Evolutionary conservation across 2,113 vertebrate species (phyloP).

Genomic region (Pygoscelis adeliae): DNA sequence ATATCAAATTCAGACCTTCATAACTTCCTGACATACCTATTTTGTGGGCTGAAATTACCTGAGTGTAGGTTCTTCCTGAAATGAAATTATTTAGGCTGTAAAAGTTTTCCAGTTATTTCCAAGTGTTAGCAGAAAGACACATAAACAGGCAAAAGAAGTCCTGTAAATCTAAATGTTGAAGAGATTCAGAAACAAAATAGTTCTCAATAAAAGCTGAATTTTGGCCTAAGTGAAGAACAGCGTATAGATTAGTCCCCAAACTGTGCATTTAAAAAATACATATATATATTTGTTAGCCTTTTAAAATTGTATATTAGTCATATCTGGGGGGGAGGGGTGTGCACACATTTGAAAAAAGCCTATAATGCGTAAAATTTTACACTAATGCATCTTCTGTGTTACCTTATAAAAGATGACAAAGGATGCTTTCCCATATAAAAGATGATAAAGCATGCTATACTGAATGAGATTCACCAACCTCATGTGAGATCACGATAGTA

Average conservation of each 20-base stretch:
- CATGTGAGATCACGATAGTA: neutral
- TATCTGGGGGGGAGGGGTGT: fast-evolving
- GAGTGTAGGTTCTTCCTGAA: neutral
- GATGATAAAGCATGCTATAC: neutral
- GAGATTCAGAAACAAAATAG: neutral
- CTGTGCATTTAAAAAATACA: neutral
- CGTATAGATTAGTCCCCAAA: neutral
- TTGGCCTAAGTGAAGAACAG: neutral
- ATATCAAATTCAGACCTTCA: neutral
- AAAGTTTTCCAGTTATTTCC: neutral
- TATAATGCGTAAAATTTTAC: neutral
- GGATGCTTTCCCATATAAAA: neutral
- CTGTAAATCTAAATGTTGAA: neutral
- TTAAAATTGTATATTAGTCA: neutral
- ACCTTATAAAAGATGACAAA: neutral
- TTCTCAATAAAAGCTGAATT: neutral
- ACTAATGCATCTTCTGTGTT: neutral
- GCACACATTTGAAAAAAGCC: neutral
- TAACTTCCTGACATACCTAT: neutral
- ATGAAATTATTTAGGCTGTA: neutral
- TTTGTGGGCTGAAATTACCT: neutral
- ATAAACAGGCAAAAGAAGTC: neutral
- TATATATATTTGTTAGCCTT: neutral
- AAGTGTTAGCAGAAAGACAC: neutral
- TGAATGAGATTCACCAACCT: neutral